Conservation (phyloP, 1,140 invertebrate genomes). For the Panagrolaimus sp. region DNA sequence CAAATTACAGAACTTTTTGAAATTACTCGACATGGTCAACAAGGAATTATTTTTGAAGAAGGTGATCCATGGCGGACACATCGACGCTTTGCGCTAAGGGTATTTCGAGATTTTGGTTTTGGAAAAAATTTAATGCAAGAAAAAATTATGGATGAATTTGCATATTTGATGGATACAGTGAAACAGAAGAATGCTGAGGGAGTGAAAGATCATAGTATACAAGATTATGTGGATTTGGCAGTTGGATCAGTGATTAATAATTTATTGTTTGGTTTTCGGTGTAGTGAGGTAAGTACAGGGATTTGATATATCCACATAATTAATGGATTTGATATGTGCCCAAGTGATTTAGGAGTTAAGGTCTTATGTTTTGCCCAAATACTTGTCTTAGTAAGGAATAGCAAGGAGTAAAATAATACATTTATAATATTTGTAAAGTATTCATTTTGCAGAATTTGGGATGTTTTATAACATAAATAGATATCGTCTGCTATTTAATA, state of each 20-base stretch:
- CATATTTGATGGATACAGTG: not conserved
- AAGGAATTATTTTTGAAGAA: constrained; percentile 30
- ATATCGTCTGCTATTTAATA: too few relatives aligned
- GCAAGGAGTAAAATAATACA: too few relatives aligned
- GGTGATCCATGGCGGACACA: constrained; percentile 14
- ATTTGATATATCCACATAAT: too few relatives aligned
- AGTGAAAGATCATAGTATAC: too few relatives aligned
- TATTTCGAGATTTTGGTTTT: constrained; percentile 41
- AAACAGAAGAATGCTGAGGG: too few relatives aligned
- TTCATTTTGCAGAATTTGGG: too few relatives aligned
- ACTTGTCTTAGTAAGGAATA: too few relatives aligned
- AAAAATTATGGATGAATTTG: constrained; percentile 17
- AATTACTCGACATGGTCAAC: not conserved
- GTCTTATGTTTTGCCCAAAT: too few relatives aligned
- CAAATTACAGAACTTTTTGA: not conserved
- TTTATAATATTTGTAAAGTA: too few relatives aligned
- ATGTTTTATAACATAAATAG: too few relatives aligned
- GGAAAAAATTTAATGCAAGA: constrained; percentile 41
- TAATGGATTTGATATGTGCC: too few relatives aligned
- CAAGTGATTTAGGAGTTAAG: too few relatives aligned
- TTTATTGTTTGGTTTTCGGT: constrained; percentile 5
- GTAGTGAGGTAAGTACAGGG: not conserved
- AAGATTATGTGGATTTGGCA: not conserved
- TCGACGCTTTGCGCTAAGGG: constrained; percentile 34
- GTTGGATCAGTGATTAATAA: constrained; percentile 15